Evolutionary conservation across 2,113 vertebrate genomes (phyloP).

Genomic region (Gnathonemus echidnorhynchus): DNA sequence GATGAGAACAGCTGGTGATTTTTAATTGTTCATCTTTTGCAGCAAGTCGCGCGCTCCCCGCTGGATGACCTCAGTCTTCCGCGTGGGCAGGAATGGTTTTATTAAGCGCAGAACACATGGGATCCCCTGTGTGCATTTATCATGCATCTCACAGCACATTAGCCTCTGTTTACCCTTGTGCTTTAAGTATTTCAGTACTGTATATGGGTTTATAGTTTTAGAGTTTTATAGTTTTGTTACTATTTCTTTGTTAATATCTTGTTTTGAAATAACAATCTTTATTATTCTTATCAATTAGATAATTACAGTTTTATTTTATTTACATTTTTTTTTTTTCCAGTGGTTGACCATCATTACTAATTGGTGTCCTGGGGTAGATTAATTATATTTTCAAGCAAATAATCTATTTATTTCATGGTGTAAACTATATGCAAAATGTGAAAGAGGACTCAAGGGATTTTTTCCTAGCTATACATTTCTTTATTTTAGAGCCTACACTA

Average conservation of each 20-base stretch:
- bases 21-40: constrained; percentile 8
- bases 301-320: background rate
- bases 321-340: background rate
- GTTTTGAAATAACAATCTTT: background rate
- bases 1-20: constrained; percentile 9
- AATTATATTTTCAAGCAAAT: background rate
- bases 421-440: background rate
- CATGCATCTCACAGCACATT: background rate
- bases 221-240: background rate
- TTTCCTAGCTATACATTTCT: background rate
- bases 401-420: background rate
- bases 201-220: background rate
- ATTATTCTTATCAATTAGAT: background rate
- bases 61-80: background rate
- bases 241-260: background rate
- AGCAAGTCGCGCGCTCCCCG: background rate
- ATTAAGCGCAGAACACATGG: background rate
- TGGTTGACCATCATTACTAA: background rate
- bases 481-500: background rate
- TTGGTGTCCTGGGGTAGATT: background rate
- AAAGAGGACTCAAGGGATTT: background rate
- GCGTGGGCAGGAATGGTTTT: background rate
- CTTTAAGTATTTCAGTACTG: background rate
- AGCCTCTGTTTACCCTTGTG: background rate
- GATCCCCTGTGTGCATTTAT: background rate